Evolutionary conservation across 2,888 invertebrate genomes (phyloP), one percentile per base, ranked within the genome.

Genomic region (Noctua janthina): DNA sequence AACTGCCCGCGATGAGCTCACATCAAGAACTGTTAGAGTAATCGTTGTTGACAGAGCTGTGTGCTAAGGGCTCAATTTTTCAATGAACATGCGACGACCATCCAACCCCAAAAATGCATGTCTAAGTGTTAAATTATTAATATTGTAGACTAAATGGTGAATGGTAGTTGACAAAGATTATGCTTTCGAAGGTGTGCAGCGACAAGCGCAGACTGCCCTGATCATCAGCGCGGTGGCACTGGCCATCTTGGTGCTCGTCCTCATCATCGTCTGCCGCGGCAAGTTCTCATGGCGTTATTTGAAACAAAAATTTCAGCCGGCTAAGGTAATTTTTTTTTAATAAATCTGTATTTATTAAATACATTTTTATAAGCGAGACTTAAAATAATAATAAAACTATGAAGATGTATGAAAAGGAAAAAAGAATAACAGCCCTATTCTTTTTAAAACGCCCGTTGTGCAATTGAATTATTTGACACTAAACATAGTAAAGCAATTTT

Each of bases 231-330:
- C 92, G 15, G 94, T 96, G 43, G 95, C 96, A 0, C 86, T 97
- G 75, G 96, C 96, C 0, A 90, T 96, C 2, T 82, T 96, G 82
- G 87, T 96, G 81, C 90, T 96, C 1, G 89, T 95, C 0, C 86
- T 96, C 76, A 93, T 95, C 86, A 91, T 96, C 70, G 84, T 95
- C 11, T 96, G 96, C 88, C 92, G 94, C 0, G 94, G 94, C 39
- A 94, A 93, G 78, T 83, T 96, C 70, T 94, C 96, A 11, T 96
- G 96, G 96, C 92, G 94, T 84, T 95, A 93, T 80, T 90, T 96
- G 82, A 96, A 96, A 87, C 95, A 96, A 87, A 96, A 95, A 90
- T 93, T 96, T 78, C 96, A 96, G 86, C 96, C 96, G 2, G 90
- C 95, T 8, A 96, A 96, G 96, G 96, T 96, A 91, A 23, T 3